Conservation (phyloP, 2,797 vertebrate genomes). For the Petrocephalus sullivani region DNA sequence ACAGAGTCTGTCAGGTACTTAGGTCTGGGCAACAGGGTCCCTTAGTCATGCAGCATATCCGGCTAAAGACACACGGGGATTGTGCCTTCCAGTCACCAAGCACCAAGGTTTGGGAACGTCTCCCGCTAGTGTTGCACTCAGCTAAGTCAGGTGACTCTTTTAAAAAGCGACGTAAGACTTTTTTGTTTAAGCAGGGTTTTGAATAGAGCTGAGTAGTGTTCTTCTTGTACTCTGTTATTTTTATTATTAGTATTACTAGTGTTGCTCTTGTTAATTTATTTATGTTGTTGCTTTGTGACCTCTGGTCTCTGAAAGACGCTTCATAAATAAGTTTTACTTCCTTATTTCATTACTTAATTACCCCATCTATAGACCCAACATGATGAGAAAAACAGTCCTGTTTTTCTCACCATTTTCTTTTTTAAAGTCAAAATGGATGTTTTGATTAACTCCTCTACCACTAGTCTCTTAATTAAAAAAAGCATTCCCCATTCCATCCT, state of each 20-base stretch:
- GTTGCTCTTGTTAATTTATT: not conserved
- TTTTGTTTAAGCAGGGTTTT: not conserved
- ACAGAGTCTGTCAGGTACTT: not conserved
- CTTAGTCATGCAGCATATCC: not conserved
- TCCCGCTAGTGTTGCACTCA: not conserved
- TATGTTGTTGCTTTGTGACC: not conserved
- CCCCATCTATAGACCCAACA: too few species aligned
- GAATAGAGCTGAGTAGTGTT: not conserved
- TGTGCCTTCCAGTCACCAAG: not conserved
- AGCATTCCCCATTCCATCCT: not conserved
- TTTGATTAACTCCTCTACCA: not conserved
- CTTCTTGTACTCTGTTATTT: not conserved
- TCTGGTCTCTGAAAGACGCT: not conserved
- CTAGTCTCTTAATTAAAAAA: not conserved
- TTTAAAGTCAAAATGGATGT: not conserved
- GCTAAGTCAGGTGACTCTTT: not conserved
- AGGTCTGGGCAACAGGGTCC: not conserved
- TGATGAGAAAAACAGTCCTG: too few species aligned
- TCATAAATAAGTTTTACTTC: not conserved
- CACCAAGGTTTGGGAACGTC: not conserved
- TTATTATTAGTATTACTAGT: not conserved
- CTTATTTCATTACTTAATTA: not conserved
- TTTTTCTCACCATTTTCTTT: not conserved
- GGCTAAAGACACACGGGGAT: not conserved
- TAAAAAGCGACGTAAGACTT: not conserved